Evolutionary conservation across 2,888 invertebrate genomes (phyloP), one percentile per base, ranked within the genome.

Genomic region (Andricus curvator): DNA sequence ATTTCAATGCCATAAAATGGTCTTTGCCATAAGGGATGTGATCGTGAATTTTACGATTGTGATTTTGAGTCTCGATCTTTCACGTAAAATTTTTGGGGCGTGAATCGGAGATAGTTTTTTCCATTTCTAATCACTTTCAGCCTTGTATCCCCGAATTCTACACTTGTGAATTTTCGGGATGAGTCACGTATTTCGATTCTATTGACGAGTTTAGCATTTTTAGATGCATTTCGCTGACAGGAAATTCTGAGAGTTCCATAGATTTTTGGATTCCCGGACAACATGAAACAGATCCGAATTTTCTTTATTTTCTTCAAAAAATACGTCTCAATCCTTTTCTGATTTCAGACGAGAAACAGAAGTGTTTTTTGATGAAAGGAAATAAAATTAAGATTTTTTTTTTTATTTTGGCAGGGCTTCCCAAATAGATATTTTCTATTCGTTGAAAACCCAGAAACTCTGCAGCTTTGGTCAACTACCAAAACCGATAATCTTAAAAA

Each of bases 1-100:
- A 48, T 51, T 29, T 51, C 20, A 4, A 41, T 25, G 4, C 22
- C 15, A 33, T 22, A 67, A 4, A 64, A 64, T 64, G 64, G 29
- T 29, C 15, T 29, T 64, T 64, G 17, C 29, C 20, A 65, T 29
- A n/a, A 9, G 65, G 20, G 20, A 48, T 70, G 70, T 51, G 70
- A 51, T 44, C n/a, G 25, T 41, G 4, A 48, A 48, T 48, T 29
- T 51, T 29, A 8, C 68, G 25, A 68, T 48, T 25, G 44, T 44
- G 44, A 68, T 68, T 68, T 68, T 44, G 8, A 68, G 25, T 68
- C 44, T 68, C 48, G 68, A 48, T 68, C 25, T 41, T 17, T 67
- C 41, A 41, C 22, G 70, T 17, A 20, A 44, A 25, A 68, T 13
- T 68, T 2, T 11, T 20, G 44, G n/a, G 48, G 70, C 51, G 70